These are phyloP conservation scores for Cerceris rybyensis DNA, from an alignment of 2,888 invertebrate species.

Conservation along the genomic window DNA sequence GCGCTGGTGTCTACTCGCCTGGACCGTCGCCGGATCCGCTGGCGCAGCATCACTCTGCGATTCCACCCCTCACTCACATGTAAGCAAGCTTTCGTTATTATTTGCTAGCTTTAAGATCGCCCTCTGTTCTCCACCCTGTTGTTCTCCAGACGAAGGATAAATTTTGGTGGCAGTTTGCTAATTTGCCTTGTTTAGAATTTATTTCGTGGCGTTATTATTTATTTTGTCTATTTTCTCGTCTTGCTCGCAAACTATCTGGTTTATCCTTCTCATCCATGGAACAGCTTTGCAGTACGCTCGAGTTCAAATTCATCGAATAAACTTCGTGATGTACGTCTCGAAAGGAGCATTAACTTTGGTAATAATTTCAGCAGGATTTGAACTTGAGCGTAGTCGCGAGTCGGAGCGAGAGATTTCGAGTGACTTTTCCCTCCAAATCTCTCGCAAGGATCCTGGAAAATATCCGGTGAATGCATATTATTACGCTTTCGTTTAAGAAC, in stretches of 20 bases:
- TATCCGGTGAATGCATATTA: conserved; percentile 2
- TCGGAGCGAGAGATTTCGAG: conserved; percentile 1
- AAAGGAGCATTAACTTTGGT: neutral
- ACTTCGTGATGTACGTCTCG: neutral
- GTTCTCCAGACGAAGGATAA: too few species aligned
- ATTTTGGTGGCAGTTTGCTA: too few species aligned
- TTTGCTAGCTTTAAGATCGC: neutral
- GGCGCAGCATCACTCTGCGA: conserved; percentile 79
- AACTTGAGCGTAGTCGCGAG: conserved; percentile 33
- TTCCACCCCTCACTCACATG: conserved; percentile 86
- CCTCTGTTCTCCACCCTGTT: too few species aligned
- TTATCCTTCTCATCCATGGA: neutral
- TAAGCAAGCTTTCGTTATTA: conserved; percentile 79
- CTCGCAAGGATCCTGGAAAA: conserved; percentile 8
- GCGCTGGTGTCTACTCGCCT: conserved; percentile 83
- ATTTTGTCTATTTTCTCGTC: neutral
- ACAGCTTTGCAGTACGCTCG: neutral
- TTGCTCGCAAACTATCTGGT: neutral
- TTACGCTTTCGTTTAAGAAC: conserved; percentile 30
- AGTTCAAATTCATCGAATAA: neutral
- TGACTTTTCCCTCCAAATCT: conserved; percentile 7
- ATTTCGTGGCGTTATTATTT: neutral
- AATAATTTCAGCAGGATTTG: too few species aligned
- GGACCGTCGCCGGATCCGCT: conserved; percentile 86
- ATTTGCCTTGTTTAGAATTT: neutral